Evolutionary conservation across 30 jellyfish, hydroid and myxozoan species (phyloP).

Genomic region (Aurelia sp.): DNA sequence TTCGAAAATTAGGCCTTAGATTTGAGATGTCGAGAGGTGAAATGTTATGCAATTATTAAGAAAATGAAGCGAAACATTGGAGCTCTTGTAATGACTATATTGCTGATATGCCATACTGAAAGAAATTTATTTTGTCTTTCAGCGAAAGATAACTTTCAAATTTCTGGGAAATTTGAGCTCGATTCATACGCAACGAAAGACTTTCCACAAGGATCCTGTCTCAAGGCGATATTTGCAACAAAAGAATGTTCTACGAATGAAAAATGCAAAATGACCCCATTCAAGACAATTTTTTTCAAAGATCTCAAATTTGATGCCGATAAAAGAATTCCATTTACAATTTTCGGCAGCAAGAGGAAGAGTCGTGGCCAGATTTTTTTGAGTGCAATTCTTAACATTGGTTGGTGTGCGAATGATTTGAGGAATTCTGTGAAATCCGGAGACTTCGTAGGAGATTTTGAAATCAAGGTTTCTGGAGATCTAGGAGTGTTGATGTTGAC

Average conservation of each 20-base stretch:
- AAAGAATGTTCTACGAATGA: background rate
- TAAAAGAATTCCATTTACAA: slow-evolving; percentile 9
- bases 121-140: background rate
- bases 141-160: too few relatives aligned
- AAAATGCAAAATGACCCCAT: slow-evolving; percentile 18
- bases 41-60: too few relatives aligned
- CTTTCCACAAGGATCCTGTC: slow-evolving; percentile 6
- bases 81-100: too few relatives aligned
- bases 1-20: too few relatives aligned
- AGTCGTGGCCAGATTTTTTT: background rate
- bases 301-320: background rate
- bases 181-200: background rate
- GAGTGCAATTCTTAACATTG: slow-evolving; percentile 12
- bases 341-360: background rate
- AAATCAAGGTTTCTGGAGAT: background rate
- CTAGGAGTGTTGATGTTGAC: slow-evolving; percentile 3
- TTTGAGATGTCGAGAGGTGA: too few relatives aligned
- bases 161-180: too few relatives aligned
- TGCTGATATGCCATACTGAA: background rate
- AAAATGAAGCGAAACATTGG: too few relatives aligned
- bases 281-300: background rate
- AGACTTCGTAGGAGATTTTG: slow-evolving; percentile 6
- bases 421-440: slow-evolving; percentile 11
- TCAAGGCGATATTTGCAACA: slow-evolving; percentile 14
- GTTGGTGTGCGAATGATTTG: slow-evolving; percentile 51